A percentile compares a stretch with the other conserved stretches of the same genome.
These are phyloP conservation scores for Urocyon cinereoargenteus DNA, from an alignment of 2,797 vertebrate species.

Conservation along the genomic window DNA sequence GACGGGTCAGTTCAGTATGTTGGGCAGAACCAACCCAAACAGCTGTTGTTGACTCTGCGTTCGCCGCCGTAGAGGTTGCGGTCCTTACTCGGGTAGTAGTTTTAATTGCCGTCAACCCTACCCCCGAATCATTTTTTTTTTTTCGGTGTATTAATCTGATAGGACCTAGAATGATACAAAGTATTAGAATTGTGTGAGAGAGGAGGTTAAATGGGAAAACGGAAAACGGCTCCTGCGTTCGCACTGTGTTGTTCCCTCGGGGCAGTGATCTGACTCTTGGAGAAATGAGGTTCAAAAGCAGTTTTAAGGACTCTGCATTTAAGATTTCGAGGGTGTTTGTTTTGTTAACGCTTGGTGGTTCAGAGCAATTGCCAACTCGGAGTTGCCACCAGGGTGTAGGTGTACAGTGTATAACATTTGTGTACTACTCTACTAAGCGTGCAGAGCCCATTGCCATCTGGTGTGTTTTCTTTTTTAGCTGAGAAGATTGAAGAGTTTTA, in stretches of 20 bases:
- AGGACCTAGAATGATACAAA: not conserved
- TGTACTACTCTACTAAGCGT: not conserved
- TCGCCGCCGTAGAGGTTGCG: not conserved
- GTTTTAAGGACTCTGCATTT: not conserved
- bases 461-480: slow-evolving; percentile 25
- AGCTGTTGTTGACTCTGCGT: not conserved
- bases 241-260: not conserved
- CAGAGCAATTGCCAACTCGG: not conserved
- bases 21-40: not conserved
- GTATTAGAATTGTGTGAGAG: not conserved
- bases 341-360: not conserved
- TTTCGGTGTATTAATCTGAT: not conserved
- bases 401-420: not conserved
- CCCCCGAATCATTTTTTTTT: not conserved
- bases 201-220: not conserved
- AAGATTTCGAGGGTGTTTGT: not conserved
- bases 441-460: not conserved
- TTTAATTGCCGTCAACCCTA: not conserved
- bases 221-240: not conserved
- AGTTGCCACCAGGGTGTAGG: not conserved
- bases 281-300: not conserved
- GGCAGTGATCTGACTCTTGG: not conserved
- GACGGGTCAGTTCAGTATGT: not conserved
- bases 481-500: not conserved
- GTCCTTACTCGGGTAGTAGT: not conserved